Base-by-base conservation (phyloP, 2,113 vertebrate species). In the Hippoglossus stenolepis region DNA sequence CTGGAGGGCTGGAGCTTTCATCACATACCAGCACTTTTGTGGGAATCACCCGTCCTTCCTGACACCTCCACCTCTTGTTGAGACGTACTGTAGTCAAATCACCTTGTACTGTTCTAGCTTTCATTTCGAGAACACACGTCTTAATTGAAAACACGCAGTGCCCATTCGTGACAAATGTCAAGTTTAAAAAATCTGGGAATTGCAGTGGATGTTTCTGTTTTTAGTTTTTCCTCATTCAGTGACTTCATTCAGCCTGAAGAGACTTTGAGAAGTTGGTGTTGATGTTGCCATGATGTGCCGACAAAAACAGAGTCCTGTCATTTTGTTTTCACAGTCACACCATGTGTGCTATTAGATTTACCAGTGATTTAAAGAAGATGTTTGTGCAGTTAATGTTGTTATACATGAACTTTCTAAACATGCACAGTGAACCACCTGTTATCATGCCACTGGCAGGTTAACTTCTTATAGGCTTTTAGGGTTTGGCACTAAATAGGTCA, bases 41-140 rank as follows among this genome's bases (percentile, higher is more conserved):
- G 87, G 69, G 76, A 84, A 82, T 63, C 14, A 0, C 45, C 63
- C 43, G 65, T 84, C 17, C 14, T 66, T 54, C 43, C 54, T 26
- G 64, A 85, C 68, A 76, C 70, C 65, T 76, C 70, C 24, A 18
- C 28, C n/a, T 47, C 38, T 64, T 15, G 14, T 54, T 54, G 51
- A 54, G 14, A 23, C 14, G 14, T 20, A 9, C 43, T 40, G 73
- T 84, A 80, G 83, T 79, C 79, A 84, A 64, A 80, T 85, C 76
- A 80, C 61, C 21, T 49, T 54, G n/a, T 51, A 8, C 56, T n/a
- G 56, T 61, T 82, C 65, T 75, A 56, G 35, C 81, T 77, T 66
- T 73, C 12, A 24, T 65, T 77, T 45, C 35, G 38, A 21, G 26
- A 75, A 54, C 47, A 58, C 64, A 12, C 1, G 17, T 57, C 28